Evolutionary conservation across 2,797 vertebrate genomes (phyloP).

Genomic region (Sebastes nivosus): DNA sequence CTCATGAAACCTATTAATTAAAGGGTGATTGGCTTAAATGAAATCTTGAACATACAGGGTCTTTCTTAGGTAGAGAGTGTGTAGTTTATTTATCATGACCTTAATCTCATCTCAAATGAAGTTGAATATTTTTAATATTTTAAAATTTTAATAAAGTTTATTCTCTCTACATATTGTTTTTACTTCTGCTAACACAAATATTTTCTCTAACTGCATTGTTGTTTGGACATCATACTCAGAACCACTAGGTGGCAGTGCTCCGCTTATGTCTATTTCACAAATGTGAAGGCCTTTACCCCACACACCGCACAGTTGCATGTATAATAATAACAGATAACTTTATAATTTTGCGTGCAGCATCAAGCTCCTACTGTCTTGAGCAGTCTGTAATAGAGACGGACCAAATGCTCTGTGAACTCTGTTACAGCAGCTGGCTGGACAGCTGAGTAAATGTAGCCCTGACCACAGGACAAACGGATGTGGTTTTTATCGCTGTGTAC

Average conservation of each 20-base stretch:
- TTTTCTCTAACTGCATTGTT: background rate
- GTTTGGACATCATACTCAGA: background rate
- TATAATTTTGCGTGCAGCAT: background rate
- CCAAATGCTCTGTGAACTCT: background rate
- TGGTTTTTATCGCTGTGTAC: conserved; percentile 20
- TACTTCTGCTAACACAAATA: background rate
- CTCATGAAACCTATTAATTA: background rate
- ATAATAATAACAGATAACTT: background rate
- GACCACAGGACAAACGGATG: conserved; percentile 47
- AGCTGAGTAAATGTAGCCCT: conserved; percentile 50
- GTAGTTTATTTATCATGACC: background rate
- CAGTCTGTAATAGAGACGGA: background rate
- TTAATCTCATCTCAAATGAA: conserved; percentile 5
- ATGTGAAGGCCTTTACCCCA: background rate
- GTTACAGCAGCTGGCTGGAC: conserved; percentile 20
- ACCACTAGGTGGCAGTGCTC: conserved; percentile 66
- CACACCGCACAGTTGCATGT: background rate
- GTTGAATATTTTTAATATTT: conserved; percentile 36
- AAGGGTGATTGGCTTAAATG: background rate
- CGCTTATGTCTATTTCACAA: background rate
- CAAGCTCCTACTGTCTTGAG: background rate
- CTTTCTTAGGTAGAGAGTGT: background rate
- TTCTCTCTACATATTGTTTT: conserved; percentile 6
- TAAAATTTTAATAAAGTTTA: conserved; percentile 52
- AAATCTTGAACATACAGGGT: background rate